Evolutionary conservation across 2,113 vertebrate species (phyloP), one percentile per base, ranked within the genome.

Genomic region (Thunnus thynnus): DNA sequence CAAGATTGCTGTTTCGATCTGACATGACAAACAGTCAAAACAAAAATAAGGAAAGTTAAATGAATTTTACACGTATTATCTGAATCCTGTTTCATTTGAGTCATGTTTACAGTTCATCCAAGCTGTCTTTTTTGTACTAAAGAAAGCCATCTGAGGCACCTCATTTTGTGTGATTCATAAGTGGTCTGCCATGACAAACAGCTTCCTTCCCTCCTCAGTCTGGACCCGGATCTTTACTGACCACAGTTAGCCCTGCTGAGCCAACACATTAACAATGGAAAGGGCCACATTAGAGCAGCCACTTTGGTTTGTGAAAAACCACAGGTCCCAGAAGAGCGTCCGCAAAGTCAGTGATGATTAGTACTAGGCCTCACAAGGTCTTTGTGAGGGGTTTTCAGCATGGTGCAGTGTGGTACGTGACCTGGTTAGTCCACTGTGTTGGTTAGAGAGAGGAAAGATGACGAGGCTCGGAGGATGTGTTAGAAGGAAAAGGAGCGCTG

Each of bases 241-340:
- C 86, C 89, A 88, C 86, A 92, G 64, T 20, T 44, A 56, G 67
- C 64, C 17, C 58, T 65, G 78, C 82, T 76, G 82, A 82, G 90
- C 79, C 88, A 88, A 89, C 78, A 77, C 81, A 80, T 84, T 80
- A 85, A 90, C 86, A 84, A 91, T 71, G 30, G 84, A 83, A 64
- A 64, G 60, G 69, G 86, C 84, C 89, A 85, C 89, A 92, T 86
- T 18, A 89, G 67, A 90, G 76, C 48, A 70, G 69, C 87, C 80
- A 70, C 76, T 81, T 58, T 60, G 82, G 86, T 84, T 81, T 90
- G 80, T 78, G 88, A 87, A 84, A 88, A 91, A 91, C 88, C 93
- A 90, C 91, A 86, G 86, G 71, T 89, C 84, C 89, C 92, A 86
- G 80, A 77, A 51, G 85, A 86, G 86, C 69, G 13, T 10, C 74